phyloP scores from a whole-genome alignment of 2,888 invertebrate species.

The Drosophila monieri region DNA sequence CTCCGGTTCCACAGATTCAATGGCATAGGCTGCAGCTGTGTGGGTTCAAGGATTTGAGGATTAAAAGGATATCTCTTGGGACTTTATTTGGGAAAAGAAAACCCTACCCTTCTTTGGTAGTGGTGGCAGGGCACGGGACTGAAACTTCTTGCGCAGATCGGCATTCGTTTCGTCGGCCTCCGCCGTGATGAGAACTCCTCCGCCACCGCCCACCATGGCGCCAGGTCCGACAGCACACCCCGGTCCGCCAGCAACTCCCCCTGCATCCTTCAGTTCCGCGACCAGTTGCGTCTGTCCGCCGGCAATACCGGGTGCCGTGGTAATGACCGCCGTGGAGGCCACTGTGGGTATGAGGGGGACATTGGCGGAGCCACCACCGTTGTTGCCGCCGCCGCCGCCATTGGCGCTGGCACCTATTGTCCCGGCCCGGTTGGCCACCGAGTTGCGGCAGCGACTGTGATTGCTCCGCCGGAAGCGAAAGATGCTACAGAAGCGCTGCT shows the following conservation, averaged over 20 bases:
- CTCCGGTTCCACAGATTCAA: slow-evolving; percentile 58
- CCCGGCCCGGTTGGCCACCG: slow-evolving; percentile 36
- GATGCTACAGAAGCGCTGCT: slow-evolving; percentile 93
- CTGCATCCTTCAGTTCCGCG: slow-evolving; percentile 13
- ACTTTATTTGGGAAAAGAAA: not conserved
- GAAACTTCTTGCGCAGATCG: slow-evolving; percentile 85
- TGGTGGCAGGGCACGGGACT: slow-evolving; percentile 88
- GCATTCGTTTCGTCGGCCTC: slow-evolving; percentile 23
- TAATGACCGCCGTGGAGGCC: slow-evolving; percentile 12
- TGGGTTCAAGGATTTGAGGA: not conserved
- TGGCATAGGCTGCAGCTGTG: slow-evolving; percentile 63
- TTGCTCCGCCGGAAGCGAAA: slow-evolving; percentile 88
- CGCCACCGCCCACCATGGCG: slow-evolving; percentile 10
- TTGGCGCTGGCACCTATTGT: slow-evolving; percentile 9
- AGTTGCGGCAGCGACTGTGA: slow-evolving; percentile 79
- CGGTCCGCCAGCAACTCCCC: slow-evolving; percentile 7
- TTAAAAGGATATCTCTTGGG: no score
- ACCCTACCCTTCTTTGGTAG: slow-evolving; percentile 85
- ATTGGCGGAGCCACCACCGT: slow-evolving; percentile 2
- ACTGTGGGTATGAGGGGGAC: slow-evolving; percentile 32
- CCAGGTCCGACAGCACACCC: not conserved
- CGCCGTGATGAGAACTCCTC: slow-evolving; percentile 12
- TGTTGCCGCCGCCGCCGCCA: slow-evolving; percentile 28
- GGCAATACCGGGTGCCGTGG: slow-evolving; percentile 23
- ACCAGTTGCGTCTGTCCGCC: slow-evolving; percentile 22